Evolutionary conservation across 2,888 invertebrate genomes (phyloP), one percentile per base, ranked within the genome.

Genomic region (Acrobasis repandana): DNA sequence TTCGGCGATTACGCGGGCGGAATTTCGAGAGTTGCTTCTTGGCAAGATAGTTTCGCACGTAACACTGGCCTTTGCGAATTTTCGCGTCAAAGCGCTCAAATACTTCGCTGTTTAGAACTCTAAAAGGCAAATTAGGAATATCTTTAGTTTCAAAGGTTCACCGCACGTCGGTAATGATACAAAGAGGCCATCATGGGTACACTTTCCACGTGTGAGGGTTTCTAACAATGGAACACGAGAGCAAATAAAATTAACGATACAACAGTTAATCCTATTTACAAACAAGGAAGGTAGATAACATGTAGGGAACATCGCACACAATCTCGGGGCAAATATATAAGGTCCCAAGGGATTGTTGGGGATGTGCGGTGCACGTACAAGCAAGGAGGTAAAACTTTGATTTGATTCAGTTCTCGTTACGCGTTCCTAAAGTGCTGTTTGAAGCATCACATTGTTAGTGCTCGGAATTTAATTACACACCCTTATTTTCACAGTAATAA

Each of bases 1-100:
- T 91, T 90, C 80, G 90, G 86, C 90, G 90, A 92, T 92, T 91
- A 91, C 91, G 89, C 88, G 90, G 82, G 80, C 83, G 84, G 89
- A 90, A 91, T 92, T 90, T 86, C 83, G 83, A 79, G 80, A 72
- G 69, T 72, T 76, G 88, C 85, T 84, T 85, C 86, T 88, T 85
- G 79, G 76, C 72, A 73, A 80, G 84, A 90, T 90, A 90, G 91
- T 91, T 91, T 38, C 84, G 83, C 87, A 87, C 86, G 87, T 86
- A 87, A 83, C 83, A 83, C 84, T 88, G 82, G 86, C 83, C 86
- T 88, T 83, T 83, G 80, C 79, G 83, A 81, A 82, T 88, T 85
- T 88, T 85, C 84, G 70, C 79, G 83, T 83, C 85, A 85, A 88
- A 88, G 88, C 82, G 79, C 78, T 76, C 77, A 77, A 85, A 88